Evolutionary conservation across 2,113 vertebrate genomes (phyloP).

Genomic region (Caranx melampygus): DNA sequence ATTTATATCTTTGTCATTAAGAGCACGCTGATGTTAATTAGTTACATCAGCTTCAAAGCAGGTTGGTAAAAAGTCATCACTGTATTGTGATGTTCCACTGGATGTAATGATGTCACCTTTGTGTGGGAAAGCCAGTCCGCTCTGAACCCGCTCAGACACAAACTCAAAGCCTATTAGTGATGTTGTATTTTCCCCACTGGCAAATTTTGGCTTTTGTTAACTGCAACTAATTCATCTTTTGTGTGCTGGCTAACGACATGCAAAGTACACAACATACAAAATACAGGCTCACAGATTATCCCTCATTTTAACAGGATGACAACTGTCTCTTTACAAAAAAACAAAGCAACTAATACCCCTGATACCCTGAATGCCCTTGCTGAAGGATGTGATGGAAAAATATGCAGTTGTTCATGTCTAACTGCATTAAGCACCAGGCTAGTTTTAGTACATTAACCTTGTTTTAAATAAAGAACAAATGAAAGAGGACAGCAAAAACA

Average conservation of each 20-base stretch:
- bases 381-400: constrained; percentile 29
- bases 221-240: constrained; percentile 67
- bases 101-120: constrained; percentile 14
- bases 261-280: constrained; percentile 58
- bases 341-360: constrained; percentile 29
- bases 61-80: background rate
- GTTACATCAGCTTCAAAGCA: background rate
- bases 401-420: constrained; percentile 7
- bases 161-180: constrained; percentile 70
- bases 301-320: constrained; percentile 61
- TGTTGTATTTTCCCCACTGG: constrained; percentile 50
- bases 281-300: constrained; percentile 59
- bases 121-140: constrained; percentile 25
- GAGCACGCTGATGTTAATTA: constrained; percentile 16
- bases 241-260: constrained; percentile 37
- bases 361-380: constrained; percentile 16
- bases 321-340: constrained; percentile 32
- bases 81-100: constrained; percentile 7
- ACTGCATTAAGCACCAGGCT: constrained; percentile 2
- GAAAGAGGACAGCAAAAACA: background rate
- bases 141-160: constrained; percentile 33
- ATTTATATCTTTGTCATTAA: background rate
- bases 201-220: constrained; percentile 68
- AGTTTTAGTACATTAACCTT: background rate
- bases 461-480: background rate